These are phyloP conservation scores for Pseudolycoriella hygida DNA, from an alignment of 2,888 invertebrate species.

Conservation along the genomic window DNA sequence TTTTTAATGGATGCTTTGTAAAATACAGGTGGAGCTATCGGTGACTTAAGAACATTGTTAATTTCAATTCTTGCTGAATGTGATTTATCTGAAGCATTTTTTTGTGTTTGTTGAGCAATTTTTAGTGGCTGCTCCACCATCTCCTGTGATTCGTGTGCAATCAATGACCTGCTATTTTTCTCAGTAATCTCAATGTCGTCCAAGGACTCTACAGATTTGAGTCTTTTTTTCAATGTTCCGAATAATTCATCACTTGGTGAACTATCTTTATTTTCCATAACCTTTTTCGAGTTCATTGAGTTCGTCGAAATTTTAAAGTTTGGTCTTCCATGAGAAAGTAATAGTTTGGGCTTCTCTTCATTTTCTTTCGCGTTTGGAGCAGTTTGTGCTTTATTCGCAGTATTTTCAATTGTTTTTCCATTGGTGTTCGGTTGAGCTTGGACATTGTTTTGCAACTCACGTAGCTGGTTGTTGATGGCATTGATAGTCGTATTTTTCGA, in stretches of 20 bases:
- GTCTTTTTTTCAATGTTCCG: too few relatives aligned
- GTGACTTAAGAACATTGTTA: too few relatives aligned
- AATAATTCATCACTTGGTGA: too few relatives aligned
- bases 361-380: neutral
- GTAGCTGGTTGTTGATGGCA: neutral
- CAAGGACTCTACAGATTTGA: too few relatives aligned
- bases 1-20: too few relatives aligned
- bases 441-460: neutral
- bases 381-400: neutral
- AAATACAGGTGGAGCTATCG: too few relatives aligned
- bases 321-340: neutral
- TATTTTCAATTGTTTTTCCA: neutral
- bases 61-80: too few relatives aligned
- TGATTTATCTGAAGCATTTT: too few relatives aligned
- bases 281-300: too few relatives aligned
- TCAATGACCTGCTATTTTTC: neutral
- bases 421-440: neutral
- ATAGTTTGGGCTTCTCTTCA: neutral
- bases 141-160: neutral
- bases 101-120: too few relatives aligned
- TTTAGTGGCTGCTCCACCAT: too few relatives aligned
- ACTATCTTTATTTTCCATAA: too few relatives aligned
- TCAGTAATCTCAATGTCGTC: neutral
- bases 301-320: neutral
- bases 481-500: neutral